Base-by-base conservation (phyloP, 2,113 vertebrate species). In the Bos javanicus region DNA sequence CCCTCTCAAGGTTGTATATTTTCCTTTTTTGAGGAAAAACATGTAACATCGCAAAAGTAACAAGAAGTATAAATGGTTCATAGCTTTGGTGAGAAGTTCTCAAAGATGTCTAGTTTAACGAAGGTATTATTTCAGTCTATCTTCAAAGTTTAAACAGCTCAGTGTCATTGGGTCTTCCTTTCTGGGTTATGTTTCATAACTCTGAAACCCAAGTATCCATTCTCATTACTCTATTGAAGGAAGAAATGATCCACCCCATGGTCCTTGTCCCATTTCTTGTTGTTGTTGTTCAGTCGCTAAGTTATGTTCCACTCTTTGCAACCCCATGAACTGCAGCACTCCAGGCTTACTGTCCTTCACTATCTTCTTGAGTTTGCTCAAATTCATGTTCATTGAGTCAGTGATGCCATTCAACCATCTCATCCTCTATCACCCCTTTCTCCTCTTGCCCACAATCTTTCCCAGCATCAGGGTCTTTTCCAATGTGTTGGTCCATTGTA, bases 21-120 rank as follows among this genome's bases (percentile, higher is more conserved):
- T 96, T 92, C 87, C 7, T 97, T 36, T 50, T 50, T 86, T n/a
- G 39, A 98, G 86, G 52, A 74, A 17, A 88, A 67, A 60, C 26
- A 14, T 25, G 33, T 97, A 43, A 89, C 90, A 9, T 36, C 48
- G 23, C 52, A 93, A 52, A 74, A n/a, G 82, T 59, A 83, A 80
- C 6, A 92, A 33, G 10, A 90, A 93, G 19, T 67, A 26, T 14
- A 96, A 96, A 26, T 52, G 48, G 7, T 25, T 39, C 33, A 3
- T 33, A 81, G 57, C 60, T 95, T 89, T 33, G 60, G 10, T 52
- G n/a, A 96, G 81, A 94, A 4, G 11, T 83, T 57, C 21, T 60
- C 62, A 82, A 60, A 94, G 21, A 26, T 52, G 11, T 83, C 87
- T 59, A 67, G 48, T 39, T 87, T 76, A 86, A 67, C 17, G 6